Evolutionary conservation across 2,113 vertebrate species (phyloP), one percentile per base, ranked within the genome.

Genomic region (Petroica traversi): DNA sequence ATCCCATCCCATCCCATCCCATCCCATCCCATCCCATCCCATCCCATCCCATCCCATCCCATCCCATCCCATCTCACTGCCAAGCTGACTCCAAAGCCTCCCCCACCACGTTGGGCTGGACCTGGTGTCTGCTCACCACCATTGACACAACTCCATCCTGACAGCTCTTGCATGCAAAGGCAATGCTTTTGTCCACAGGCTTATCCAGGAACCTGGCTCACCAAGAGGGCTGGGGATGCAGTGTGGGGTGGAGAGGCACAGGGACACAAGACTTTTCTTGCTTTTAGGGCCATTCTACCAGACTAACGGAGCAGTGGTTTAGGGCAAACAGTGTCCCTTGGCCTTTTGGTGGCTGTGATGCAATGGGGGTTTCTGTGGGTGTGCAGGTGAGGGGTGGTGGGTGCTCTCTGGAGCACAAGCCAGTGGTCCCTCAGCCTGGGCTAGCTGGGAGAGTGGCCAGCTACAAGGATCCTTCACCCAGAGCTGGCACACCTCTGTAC

Each of bases 61-160:
- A 36, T 2, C n/a, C 29, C 45, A 46, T 9, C 28, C 8, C 40
- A 63, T 11, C 12, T 9, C 49, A 54, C 69, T 73, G 45, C 71
- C 19, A 19, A 31, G 58, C 63, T 41, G 14, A 20, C 66, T 34
- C 82, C 83, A 46, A 69, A 38, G 62, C 48, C 41, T 67, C 19
- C 6, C 29, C 51, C 34, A 40, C 2, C 49, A 20, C 1, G 0
- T 5, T 7, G 5, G 41, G 36, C 38, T 8, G 33, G 63, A 9
- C 13, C 51, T 41, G 13, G 2, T 3, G 1, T 45, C 54, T 1
- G 3, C 72, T 91, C 45, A 51, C 23, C 38, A 36, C 28, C 76
- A 31, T 51, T 45, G 71, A 19, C 4, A 6, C 33, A 5, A 34
- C 31, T 34, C 48, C 23, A 5, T 25, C 49, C 43, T 78, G 57